Evolutionary conservation across 2,113 vertebrate genomes (phyloP), one percentile per base, ranked within the genome.

Genomic region (Vombatus ursinus): DNA sequence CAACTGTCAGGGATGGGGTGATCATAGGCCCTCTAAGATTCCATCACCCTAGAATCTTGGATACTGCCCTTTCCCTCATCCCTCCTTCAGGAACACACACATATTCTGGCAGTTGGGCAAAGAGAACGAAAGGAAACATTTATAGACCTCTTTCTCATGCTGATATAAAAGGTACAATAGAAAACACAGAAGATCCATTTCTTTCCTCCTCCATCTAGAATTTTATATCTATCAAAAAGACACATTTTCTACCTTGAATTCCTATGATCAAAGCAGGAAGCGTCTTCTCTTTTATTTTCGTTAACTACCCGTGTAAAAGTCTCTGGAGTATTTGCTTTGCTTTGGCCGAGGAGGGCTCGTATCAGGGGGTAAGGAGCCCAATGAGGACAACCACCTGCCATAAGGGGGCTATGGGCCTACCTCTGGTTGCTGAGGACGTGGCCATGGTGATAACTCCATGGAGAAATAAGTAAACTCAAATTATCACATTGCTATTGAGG

Each of bases 391-490:
- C 84, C 52, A 93, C 90, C 92, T 95, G 10, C 49, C 19, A n/a
- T 11, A 48, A 31, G 11, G 19, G 94, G 50, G 8, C 91, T 53
- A 51, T 92, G 50, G 10, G n/a, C 84, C 89, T 49, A 90, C 11
- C 37, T 95, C 24, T n/a, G 19, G n/a, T 93, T 14, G 53, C 68
- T 90, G 37, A 90, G 68, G 23, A 19, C 8, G 77, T 26, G 61
- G 31, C 31, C 12, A 16, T 37, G 57, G 26, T 31, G 57, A 61
- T 61, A 12, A 61, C 8, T 49, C 51, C 22, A 19, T 47, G 49
- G 22, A 44, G 68, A 44, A 84, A 44, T 84, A n/a, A 77, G n/a
- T 68, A 84, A 25, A 89, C 8, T n/a, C 11, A 96, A 97, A 93
- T 91, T 57, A 68, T 31, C 16, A 48, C 1, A 44, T 68, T 2